A percentile compares a stretch with the other conserved stretches of the same genome.
Evolutionary conservation across 2,888 invertebrate genomes (phyloP).

Genomic region (Microctonus hyperodae): DNA sequence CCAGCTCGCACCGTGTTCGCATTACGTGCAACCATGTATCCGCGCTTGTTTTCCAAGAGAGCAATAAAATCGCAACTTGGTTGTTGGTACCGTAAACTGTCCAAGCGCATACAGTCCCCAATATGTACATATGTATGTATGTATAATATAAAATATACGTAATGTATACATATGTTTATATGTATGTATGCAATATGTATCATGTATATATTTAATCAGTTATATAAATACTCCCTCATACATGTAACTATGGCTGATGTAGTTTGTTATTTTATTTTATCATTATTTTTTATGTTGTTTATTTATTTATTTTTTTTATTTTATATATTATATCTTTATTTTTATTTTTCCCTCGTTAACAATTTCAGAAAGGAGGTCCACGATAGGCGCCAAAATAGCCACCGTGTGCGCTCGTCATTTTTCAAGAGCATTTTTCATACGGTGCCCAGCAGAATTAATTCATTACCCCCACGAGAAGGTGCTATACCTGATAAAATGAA

Average conservation of each 20-base stretch:
- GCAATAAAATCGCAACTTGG: slow-evolving; percentile 38
- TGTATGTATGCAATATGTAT: slow-evolving; percentile 12
- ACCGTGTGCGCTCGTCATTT: slow-evolving; percentile 28
- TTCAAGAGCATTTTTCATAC: slow-evolving; percentile 29
- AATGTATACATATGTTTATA: neutral
- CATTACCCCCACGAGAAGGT: slow-evolving; percentile 42
- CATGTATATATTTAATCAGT: slow-evolving; percentile 21
- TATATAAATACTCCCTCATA: slow-evolving; percentile 13
- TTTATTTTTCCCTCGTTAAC: slow-evolving; percentile 6
- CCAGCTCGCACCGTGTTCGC: slow-evolving; percentile 34
- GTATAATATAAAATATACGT: slow-evolving; percentile 14
- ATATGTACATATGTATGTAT: neutral
- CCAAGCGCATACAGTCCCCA: slow-evolving; percentile 23
- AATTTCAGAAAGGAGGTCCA: neutral
- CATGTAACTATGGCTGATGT: neutral
- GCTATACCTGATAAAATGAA: slow-evolving; percentile 41
- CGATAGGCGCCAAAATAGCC: neutral
- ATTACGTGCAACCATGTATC: slow-evolving; percentile 39
- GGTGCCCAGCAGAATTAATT: slow-evolving; percentile 37
- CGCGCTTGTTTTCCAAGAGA: slow-evolving; percentile 39
- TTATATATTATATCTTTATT: neutral
- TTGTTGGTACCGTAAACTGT: slow-evolving; percentile 26
- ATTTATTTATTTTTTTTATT: slow-evolving; percentile 10
- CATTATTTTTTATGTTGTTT: too few relatives aligned
- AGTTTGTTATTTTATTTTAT: neutral